phyloP scores from a whole-genome alignment of 2,113 vertebrate genomes.

The Anas platyrhynchos region DNA sequence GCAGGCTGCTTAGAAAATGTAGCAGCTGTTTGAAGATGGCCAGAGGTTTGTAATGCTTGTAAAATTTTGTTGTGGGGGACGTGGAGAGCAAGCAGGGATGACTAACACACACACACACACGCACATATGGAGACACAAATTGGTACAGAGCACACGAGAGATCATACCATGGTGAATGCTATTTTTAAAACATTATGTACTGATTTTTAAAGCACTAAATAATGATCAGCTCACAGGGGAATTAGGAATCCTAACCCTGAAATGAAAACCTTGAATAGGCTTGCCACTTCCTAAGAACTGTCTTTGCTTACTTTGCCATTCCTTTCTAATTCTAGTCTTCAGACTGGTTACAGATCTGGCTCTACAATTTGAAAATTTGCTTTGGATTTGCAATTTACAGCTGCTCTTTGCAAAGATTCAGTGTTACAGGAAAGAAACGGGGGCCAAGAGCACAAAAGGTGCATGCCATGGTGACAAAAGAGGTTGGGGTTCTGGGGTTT shows the following conservation, averaged over 20 bases:
- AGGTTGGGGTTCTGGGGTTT: fast-evolving
- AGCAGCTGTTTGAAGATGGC: not conserved
- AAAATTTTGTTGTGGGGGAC: not conserved
- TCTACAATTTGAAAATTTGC: not conserved
- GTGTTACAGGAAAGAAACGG: not conserved
- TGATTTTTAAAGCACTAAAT: not conserved
- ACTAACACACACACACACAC: not conserved
- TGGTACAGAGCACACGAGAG: fast-evolving
- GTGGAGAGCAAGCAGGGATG: not conserved
- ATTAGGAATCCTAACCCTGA: not conserved
- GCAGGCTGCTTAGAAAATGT: not conserved
- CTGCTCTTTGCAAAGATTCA: not conserved
- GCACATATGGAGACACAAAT: not conserved
- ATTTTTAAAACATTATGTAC: not conserved
- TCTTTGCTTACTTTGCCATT: not conserved
- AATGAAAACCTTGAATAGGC: not conserved
- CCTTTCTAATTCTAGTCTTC: not conserved
- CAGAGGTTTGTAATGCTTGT: not conserved
- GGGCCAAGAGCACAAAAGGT: not conserved
- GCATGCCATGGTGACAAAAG: not conserved
- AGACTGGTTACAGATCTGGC: not conserved
- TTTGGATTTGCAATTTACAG: not conserved
- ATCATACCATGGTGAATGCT: not conserved
- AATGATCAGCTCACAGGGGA: not conserved
- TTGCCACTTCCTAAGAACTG: not conserved